Evolutionary conservation across 2,888 invertebrate genomes (phyloP), one percentile per base, ranked within the genome.

Genomic region (Caenorhabditis afra): DNA sequence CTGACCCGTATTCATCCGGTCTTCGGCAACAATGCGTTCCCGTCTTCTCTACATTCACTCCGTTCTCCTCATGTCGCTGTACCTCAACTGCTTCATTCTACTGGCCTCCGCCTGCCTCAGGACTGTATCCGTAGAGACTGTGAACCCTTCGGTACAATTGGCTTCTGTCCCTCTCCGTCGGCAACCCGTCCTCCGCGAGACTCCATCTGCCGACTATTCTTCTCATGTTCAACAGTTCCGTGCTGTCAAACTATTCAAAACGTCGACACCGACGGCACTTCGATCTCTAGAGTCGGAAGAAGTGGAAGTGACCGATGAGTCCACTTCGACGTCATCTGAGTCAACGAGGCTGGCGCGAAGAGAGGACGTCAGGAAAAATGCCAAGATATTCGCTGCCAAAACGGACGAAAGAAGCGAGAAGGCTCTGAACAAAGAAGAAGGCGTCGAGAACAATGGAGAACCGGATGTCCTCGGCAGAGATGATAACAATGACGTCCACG

Each of bases 161-260:
- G 57, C 57, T 18, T 57, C 49, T n/a, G 23, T 41, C n/a, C 71
- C 71, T 37, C 64, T 71, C 11, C 71, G 41, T 0, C 55, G 64
- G 41, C 11, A 57, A 49, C 71, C 71, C 12, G 50, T 71, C 0
- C 44, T 59, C n/a, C 50, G 4, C 29, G 29, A 57, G 12, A 23
- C 49, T 16, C 29, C 29, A 29, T 29, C 29, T 5, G 29, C 29
- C 29, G 70, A 77, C 22, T 77, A 77, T 49, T 58, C 52, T 8
- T 35, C 64, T n/a, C 77, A 77, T 41, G 23, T 77, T 22, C 22
- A 70, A n/a, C 68, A 70, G 41, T 77, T 77, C 41, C 77, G 77
- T 16, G 57, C 64, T n/a, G 61, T 61, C 2, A 66, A 62, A 57
- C 29, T 62, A 1, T 65, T 75, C 41, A 12, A 23, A 0, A 55